Conservation (phyloP, 35 echinoderm and acorn worm species). For the Heliocidaris tuberculata region DNA sequence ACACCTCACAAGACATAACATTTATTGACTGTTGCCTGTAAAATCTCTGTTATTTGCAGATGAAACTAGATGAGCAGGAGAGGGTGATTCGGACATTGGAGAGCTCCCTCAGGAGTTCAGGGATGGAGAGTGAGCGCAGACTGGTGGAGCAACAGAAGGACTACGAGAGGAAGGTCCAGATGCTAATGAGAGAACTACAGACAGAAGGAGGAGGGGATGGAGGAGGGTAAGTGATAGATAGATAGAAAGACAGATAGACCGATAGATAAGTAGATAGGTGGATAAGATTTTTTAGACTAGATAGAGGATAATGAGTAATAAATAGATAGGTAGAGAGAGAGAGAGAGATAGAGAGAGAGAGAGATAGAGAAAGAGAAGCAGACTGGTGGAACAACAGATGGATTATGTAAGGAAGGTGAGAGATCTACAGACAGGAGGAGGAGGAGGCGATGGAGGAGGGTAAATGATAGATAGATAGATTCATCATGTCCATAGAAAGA, state of each 20-base stretch:
- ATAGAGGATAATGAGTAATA: no score
- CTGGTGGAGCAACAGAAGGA: conserved; percentile 84
- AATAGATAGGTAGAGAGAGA: no score
- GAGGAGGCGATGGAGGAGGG: neutral
- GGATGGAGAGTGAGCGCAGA: conserved; percentile 78
- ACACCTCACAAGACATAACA: no score
- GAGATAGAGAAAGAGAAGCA: no score
- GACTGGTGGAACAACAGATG: neutral
- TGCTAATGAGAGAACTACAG: conserved; percentile 68
- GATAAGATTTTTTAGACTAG: no score
- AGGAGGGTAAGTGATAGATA: conserved; percentile 23
- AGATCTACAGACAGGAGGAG: no score
- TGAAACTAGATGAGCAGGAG: conserved; percentile 89
- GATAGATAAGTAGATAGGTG: neutral
- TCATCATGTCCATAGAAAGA: no score
- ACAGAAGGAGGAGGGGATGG: conserved; percentile 6
- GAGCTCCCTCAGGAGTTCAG: conserved; percentile 72
- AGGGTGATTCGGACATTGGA: conserved; percentile 71
- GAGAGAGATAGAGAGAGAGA: no score
- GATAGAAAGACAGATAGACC: neutral
- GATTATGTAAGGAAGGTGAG: neutral
- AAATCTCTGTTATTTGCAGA: conserved; percentile 39
- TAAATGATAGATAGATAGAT: neutral
- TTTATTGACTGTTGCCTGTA: no score
- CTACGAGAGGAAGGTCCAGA: conserved; percentile 82